Evolutionary conservation across 1,140 invertebrate genomes (phyloP).

Genomic region (Drosophila triauraria): DNA sequence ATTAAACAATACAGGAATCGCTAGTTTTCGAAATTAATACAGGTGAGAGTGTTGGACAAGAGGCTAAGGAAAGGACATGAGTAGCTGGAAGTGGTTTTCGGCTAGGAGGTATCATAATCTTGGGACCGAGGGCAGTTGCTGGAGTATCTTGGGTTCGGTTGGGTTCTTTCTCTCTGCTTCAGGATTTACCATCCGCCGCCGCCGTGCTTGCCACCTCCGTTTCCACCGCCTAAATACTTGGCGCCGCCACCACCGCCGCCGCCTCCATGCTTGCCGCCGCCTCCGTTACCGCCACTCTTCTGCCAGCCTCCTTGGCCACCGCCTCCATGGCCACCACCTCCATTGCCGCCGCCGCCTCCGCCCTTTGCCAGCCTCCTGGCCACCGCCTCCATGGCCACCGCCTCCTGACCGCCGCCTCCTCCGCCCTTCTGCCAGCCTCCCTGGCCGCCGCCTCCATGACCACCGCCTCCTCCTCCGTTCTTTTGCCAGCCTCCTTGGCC

Average conservation of each 20-base stretch:
- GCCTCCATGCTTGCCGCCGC: slow-evolving; percentile 10
- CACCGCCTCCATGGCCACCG: background rate
- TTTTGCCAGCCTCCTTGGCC: slow-evolving; percentile 22
- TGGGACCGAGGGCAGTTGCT: background rate
- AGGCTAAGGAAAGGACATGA: background rate
- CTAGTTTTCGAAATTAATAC: background rate
- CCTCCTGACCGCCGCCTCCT: background rate
- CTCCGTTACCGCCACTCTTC: slow-evolving; percentile 3
- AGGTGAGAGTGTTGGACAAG: background rate
- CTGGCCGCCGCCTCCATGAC: background rate
- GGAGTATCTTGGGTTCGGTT: background rate
- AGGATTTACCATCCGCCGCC: slow-evolving; percentile 29
- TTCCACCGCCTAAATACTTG: slow-evolving; percentile 14
- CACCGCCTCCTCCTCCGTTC: slow-evolving; percentile 5
- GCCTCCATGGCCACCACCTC: background rate
- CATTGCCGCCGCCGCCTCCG: no score
- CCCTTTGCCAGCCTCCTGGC: slow-evolving; percentile 5
- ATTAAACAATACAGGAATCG: background rate
- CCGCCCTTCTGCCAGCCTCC: slow-evolving; percentile 1
- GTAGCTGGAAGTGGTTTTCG: background rate
- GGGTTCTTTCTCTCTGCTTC: background rate
- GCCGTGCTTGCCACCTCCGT: slow-evolving; percentile 13
- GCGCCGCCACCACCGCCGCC: slow-evolving; percentile 17
- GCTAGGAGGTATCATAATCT: slow-evolving; percentile 7
- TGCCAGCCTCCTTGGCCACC: slow-evolving; percentile 37